A percentile compares a stretch with the other conserved stretches of the same genome.
Conservation (phyloP, 2,113 vertebrate genomes). For the Odobenus rosmarus region DNA sequence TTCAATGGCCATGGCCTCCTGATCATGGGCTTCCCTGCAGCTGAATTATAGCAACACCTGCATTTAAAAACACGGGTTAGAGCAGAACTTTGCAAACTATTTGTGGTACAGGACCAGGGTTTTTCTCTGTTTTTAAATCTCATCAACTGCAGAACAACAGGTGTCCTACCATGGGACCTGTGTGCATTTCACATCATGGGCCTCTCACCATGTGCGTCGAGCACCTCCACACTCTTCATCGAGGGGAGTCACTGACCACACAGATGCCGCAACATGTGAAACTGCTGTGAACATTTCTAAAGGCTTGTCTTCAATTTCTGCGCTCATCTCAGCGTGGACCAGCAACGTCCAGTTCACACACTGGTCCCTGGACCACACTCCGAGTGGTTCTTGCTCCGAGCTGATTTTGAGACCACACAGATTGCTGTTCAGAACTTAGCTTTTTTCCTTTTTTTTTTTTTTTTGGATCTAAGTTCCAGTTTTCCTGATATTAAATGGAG, state of each 20-base stretch:
- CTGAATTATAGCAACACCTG: not conserved
- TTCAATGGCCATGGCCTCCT: not conserved
- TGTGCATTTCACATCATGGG: accelerated
- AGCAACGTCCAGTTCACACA: not conserved
- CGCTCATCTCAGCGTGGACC: not conserved
- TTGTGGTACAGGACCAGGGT: too few relatives aligned
- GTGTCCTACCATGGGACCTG: too few relatives aligned
- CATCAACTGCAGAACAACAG: accelerated
- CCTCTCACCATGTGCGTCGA: accelerated
- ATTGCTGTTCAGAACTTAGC: not conserved
- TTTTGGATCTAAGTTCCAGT: not conserved
- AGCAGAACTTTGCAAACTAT: not conserved
- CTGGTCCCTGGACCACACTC: not conserved
- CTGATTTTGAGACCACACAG: not conserved
- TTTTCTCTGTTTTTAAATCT: not conserved
- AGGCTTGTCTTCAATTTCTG: not conserved
- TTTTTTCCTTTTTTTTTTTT: not conserved
- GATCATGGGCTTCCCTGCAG: not conserved
- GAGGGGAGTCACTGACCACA: not conserved
- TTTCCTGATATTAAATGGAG: not conserved
- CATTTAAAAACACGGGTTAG: not conserved
- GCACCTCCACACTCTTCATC: not conserved
- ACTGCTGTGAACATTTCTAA: not conserved
- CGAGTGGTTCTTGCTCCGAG: not conserved
- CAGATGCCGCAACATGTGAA: not conserved